A percentile compares a stretch with the other conserved stretches of the same genome.
Conservation (phyloP, 2,797 vertebrate genomes). For the Huso huso region DNA sequence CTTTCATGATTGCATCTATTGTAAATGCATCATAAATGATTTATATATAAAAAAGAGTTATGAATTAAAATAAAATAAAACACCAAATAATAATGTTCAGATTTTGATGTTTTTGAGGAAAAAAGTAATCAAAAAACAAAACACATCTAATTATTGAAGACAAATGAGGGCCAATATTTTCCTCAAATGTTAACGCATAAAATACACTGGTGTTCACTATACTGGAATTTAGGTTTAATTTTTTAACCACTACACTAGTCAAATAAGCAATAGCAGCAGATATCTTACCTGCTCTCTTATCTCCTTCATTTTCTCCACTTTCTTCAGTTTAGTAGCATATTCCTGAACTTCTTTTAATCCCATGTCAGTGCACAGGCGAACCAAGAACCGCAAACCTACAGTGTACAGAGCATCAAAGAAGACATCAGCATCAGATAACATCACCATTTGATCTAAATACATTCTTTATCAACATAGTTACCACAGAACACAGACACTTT, state of each 20-base stretch:
- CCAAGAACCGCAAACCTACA: conserved; percentile 83
- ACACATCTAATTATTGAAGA: no score
- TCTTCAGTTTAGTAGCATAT: conserved; percentile 86
- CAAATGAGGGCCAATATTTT: no score
- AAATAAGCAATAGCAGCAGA: not conserved
- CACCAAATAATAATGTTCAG: no score
- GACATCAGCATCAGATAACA: not conserved
- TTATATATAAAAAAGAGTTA: no score
- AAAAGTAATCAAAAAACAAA: no score
- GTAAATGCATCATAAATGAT: no score
- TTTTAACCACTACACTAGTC: conserved; percentile 5
- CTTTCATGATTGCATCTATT: no score
- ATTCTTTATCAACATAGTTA: not conserved
- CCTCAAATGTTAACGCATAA: no score
- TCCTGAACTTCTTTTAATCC: conserved; percentile 89
- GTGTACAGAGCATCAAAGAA: conserved; percentile 8
- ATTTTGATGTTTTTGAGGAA: no score
- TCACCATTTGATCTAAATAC: no score
- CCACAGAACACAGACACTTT: no score
- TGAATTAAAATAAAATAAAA: no score
- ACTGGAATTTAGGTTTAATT: not conserved
- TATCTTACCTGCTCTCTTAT: conserved; percentile 78
- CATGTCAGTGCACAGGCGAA: conserved; percentile 89
- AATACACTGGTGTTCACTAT: not conserved
- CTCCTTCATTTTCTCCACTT: conserved; percentile 90